Evolutionary conservation across 2,797 vertebrate genomes (phyloP).

Genomic region (Cygnus olor): DNA sequence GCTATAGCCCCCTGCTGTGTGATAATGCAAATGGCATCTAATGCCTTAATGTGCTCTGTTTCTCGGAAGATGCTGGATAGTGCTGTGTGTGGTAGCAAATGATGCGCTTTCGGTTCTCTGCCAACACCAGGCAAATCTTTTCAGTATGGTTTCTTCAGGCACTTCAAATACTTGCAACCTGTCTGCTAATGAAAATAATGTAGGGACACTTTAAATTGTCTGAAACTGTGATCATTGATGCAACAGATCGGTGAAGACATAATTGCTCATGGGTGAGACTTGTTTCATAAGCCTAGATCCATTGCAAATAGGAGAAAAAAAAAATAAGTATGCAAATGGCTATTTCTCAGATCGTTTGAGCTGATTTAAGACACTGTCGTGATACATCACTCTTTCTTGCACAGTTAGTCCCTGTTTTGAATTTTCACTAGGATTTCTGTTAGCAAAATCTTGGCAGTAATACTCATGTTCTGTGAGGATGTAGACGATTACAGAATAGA

Average conservation of each 20-base stretch:
- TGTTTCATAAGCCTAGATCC: background rate
- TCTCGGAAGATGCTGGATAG: background rate
- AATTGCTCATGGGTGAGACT: background rate
- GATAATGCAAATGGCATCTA: constrained; percentile 81
- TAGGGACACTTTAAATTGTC: constrained; percentile 5
- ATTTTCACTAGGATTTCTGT: background rate
- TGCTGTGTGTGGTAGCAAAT: constrained; percentile 19
- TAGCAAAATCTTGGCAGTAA: background rate
- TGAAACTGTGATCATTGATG: background rate
- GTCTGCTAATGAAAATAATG: constrained; percentile 5
- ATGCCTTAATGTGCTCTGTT: constrained; percentile 62
- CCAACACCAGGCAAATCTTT: background rate
- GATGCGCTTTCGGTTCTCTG: background rate
- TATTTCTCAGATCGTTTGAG: background rate
- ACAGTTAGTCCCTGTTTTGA: background rate
- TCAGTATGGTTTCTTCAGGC: background rate
- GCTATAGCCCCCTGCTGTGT: constrained; percentile 84
- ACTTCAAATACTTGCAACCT: constrained; percentile 10
- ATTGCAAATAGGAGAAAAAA: background rate
- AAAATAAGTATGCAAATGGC: background rate
- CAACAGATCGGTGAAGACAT: constrained; percentile 20
- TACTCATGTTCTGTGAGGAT: background rate
- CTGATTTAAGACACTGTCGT: background rate
- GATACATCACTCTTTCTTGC: background rate
- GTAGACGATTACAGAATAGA: background rate